Base-by-base conservation (phyloP, 2,888 invertebrate species). In the Sipha maydis region DNA sequence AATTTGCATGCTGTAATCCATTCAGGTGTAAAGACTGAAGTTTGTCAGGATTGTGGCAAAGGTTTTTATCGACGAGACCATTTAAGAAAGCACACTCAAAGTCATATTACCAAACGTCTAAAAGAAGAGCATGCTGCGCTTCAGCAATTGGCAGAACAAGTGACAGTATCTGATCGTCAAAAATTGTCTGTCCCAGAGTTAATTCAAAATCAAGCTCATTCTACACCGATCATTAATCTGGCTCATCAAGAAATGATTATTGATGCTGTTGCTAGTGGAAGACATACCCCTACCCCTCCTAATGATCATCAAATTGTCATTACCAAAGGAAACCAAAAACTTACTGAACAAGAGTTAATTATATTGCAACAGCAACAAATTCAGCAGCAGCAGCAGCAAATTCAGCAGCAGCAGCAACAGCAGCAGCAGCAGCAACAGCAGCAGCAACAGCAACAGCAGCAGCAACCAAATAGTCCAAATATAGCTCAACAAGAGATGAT, bases 61-160 rank as follows among this genome's bases (percentile, higher is more conserved):
- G 93, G 94, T 17, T 97, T 97, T 92, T 97, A 97, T 92, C 94
- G 97, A 90, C 96, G 97, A 91, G 97, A 97, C 92, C 97, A 97
- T 92, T 93, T 97, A 89, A 93, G 96, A 91, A 96, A 96, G 91
- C 96, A 96, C 92, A 94, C 95, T 56, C 94, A 96, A 83, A 96
- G 96, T 90, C 96, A 96, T 92, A 93, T 95, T 91, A 94, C 95
- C 38, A 94, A 95, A 91, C 93, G 96, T 73, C 94, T 95, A 85
- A 95, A 96, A 90, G 96, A 96, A 91, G 95, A 95, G 73, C 84
- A 88, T 11, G 88, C 88, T 2, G 88, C 88, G 61, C 71, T 89
- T 69, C 90, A 90, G 54, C 88, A 82, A 82, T 76, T 88, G 67
- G 88, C 82, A n/a, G 88, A 88, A 80, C 80, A 48, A 41, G 75